phyloP scores from a whole-genome alignment of 2,888 invertebrate species.

The Trissonchulus latispiculum region DNA sequence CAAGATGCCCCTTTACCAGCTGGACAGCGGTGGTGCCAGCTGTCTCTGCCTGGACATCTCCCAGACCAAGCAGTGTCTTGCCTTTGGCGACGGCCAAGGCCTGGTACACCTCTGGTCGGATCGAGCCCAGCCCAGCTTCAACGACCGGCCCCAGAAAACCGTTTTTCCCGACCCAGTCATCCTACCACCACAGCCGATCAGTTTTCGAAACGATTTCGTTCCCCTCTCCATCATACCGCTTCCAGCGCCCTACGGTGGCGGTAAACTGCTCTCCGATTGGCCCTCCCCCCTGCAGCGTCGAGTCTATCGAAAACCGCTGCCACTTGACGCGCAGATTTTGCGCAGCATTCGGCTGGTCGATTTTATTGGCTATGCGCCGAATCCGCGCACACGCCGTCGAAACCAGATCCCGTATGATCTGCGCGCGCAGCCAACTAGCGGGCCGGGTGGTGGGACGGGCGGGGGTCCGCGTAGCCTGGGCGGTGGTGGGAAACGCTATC shows the following conservation, averaged over 20 bases:
- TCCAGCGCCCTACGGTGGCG: conserved; percentile 58
- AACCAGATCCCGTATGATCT: conserved; percentile 58
- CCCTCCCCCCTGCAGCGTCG: conserved; percentile 64
- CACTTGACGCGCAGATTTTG: conserved; percentile 71
- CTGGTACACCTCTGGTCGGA: conserved; percentile 73
- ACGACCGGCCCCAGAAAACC: conserved; percentile 67
- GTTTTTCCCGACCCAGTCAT: conserved; percentile 64
- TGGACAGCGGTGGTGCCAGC: conserved; percentile 41
- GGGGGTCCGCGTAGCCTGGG: too few relatives aligned
- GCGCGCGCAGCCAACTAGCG: not conserved
- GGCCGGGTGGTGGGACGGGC: too few relatives aligned
- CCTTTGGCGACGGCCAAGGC: conserved; percentile 50
- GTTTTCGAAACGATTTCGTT: conserved; percentile 64
- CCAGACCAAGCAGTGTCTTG: conserved; percentile 44
- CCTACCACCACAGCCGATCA: conserved; percentile 59
- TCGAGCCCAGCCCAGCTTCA: conserved; percentile 62
- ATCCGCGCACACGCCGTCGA: conserved; percentile 65
- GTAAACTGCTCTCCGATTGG: conserved; percentile 66
- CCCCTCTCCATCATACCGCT: conserved; percentile 70
- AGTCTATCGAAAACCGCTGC: conserved; percentile 54
- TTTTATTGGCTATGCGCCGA: conserved; percentile 87
- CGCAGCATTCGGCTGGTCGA: conserved; percentile 88
- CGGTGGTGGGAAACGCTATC: too few relatives aligned
- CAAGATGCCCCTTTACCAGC: conserved; percentile 34
- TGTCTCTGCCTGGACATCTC: conserved; percentile 45